A percentile compares a stretch with the other conserved stretches of the same genome.
phyloP scores from a whole-genome alignment of 2,888 invertebrate genomes.

The Agrotis exclamationis region DNA sequence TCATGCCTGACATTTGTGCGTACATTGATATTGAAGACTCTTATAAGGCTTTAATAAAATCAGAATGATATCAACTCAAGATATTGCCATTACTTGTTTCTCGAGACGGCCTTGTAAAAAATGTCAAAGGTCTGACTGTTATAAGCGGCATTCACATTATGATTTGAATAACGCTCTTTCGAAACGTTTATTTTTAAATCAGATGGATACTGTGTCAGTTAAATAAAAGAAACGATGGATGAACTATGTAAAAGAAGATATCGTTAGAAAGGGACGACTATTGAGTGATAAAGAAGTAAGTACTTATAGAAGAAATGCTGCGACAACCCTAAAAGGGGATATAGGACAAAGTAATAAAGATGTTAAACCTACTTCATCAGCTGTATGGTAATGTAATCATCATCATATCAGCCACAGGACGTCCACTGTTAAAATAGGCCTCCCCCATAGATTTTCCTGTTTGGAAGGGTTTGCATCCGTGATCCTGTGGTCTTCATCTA shows the following conservation, averaged over 20 bases:
- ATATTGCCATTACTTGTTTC: conserved; percentile 26
- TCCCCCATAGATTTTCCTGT: too few relatives aligned
- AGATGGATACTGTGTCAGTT: not conserved
- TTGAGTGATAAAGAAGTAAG: not conserved
- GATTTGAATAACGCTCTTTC: conserved; percentile 12
- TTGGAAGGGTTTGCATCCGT: too few relatives aligned
- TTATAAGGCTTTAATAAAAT: not conserved
- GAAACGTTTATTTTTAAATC: conserved; percentile 11
- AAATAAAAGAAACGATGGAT: not conserved
- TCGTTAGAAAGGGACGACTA: not conserved
- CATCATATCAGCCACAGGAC: too few relatives aligned
- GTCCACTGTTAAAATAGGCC: too few relatives aligned
- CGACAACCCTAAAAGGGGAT: not conserved
- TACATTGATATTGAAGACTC: not conserved
- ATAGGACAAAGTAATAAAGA: not conserved
- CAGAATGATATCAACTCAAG: not conserved
- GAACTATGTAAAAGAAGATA: not conserved
- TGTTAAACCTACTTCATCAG: not conserved
- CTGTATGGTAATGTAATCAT: not conserved
- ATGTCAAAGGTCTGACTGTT: conserved; percentile 34
- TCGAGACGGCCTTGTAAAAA: conserved; percentile 26
- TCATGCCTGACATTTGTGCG: not conserved
- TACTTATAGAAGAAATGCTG: not conserved
- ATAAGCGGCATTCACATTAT: conserved; percentile 17
- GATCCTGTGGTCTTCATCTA: too few relatives aligned